A percentile compares a stretch with the other conserved stretches of the same genome.
These are phyloP conservation scores for Catharus bicknelli DNA, from an alignment of 2,113 vertebrate species.

Conservation along the genomic window DNA sequence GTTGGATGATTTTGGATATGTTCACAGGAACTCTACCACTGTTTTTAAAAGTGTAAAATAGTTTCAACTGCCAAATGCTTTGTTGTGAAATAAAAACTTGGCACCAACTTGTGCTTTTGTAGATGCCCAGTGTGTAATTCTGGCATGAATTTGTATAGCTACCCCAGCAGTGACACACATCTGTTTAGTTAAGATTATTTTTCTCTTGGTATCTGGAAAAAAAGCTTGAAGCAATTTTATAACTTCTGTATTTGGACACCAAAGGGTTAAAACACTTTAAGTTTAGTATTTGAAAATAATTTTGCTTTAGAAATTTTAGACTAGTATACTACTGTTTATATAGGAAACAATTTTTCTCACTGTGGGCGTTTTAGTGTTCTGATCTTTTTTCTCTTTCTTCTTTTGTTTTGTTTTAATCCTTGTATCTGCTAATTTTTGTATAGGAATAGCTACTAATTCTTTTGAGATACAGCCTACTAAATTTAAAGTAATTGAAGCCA, in stretches of 20 bases:
- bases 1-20: not conserved
- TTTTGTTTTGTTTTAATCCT: slow-evolving; percentile 74
- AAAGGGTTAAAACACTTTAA: slow-evolving; percentile 79
- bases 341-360: slow-evolving; percentile 61
- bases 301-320: slow-evolving; percentile 64
- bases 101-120: slow-evolving; percentile 74
- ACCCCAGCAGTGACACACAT: not conserved
- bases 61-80: not conserved
- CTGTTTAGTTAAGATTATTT: slow-evolving; percentile 44
- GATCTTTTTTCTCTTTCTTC: slow-evolving; percentile 61
- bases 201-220: slow-evolving; percentile 39
- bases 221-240: slow-evolving; percentile 29
- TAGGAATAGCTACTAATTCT: slow-evolving; percentile 83
- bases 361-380: slow-evolving; percentile 73
- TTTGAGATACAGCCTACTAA: slow-evolving; percentile 78
- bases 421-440: slow-evolving; percentile 80
- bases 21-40: not conserved
- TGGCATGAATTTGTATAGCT: slow-evolving; percentile 18
- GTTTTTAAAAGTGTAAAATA: not conserved
- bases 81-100: slow-evolving; percentile 76
- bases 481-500: slow-evolving; percentile 82
- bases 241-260: slow-evolving; percentile 73
- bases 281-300: slow-evolving; percentile 44
- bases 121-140: slow-evolving; percentile 50
- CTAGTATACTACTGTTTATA: slow-evolving; percentile 67